A percentile compares a stretch with the other conserved stretches of the same genome.
Conservation (phyloP, 1,140 invertebrate genomes). For the Holcopasites calliopsidis region DNA sequence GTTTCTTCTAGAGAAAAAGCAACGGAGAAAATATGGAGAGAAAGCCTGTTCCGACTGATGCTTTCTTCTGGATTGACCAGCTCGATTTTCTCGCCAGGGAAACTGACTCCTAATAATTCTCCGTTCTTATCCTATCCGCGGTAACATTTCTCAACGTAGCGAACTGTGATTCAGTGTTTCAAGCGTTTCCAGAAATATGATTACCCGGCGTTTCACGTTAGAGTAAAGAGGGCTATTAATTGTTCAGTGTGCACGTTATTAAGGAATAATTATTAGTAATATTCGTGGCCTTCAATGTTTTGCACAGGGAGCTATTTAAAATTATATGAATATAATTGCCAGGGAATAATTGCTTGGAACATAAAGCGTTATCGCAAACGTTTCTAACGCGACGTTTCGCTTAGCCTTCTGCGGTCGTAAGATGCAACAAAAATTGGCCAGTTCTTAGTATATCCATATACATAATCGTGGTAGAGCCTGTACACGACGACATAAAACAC, state of each 20-base stretch:
- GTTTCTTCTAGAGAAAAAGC: slow-evolving; percentile 3
- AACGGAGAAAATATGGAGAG: slow-evolving; percentile 27
- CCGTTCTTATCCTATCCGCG: not conserved
- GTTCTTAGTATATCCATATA: slow-evolving; percentile 15
- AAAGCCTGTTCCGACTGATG: slow-evolving; percentile 15
- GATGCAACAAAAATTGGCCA: slow-evolving; percentile 7
- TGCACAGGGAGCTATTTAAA: not conserved
- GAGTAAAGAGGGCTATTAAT: no score
- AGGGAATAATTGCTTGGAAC: not conserved
- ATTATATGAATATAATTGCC: slow-evolving; percentile 6
- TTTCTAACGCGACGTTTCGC: not conserved
- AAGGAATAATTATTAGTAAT: not conserved
- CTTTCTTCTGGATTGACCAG: slow-evolving; percentile 33
- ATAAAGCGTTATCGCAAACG: slow-evolving; percentile 1
- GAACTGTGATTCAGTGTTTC: not conserved
- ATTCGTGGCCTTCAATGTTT: not conserved
- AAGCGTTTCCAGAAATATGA: no score
- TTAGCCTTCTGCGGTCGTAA: not conserved
- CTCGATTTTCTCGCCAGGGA: slow-evolving; percentile 17
- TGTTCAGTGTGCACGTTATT: no score
- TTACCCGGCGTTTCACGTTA: no score
- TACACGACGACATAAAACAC: not conserved
- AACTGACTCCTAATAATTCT: not conserved
- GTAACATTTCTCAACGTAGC: no score
- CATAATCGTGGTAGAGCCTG: slow-evolving; percentile 1